phyloP scores from a whole-genome alignment of 2,888 invertebrate genomes.

The Diarsia mendica region DNA sequence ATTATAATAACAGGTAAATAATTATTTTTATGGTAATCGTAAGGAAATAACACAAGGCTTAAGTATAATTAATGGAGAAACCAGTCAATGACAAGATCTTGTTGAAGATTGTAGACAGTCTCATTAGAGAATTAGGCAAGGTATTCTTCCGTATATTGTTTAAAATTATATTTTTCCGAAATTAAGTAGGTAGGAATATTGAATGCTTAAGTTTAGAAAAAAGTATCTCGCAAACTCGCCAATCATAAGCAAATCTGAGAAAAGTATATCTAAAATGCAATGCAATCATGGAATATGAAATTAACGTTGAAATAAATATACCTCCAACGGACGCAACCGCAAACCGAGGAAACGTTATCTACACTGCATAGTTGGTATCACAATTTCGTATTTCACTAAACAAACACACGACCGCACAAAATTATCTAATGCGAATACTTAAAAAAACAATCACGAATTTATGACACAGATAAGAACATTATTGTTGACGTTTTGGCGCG shows the following conservation, averaged over 20 bases:
- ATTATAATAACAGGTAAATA: conserved; percentile 2
- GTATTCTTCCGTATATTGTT: not conserved
- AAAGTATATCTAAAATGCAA: conserved; percentile 16
- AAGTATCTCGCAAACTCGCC: not conserved
- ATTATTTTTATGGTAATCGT: conserved; percentile 20
- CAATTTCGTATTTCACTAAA: conserved; percentile 78
- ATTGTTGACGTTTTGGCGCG: conserved; percentile 50
- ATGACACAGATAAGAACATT: conserved; percentile 50
- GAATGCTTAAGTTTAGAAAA: too few relatives aligned
- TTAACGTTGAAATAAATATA: conserved; percentile 72
- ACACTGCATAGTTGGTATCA: conserved; percentile 79
- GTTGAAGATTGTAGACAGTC: not conserved
- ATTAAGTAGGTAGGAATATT: not conserved
- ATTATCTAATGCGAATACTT: conserved; percentile 65
- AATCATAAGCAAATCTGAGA: not conserved
- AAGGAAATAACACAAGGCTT: conserved; percentile 4
- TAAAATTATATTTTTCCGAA: not conserved
- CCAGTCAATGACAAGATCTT: not conserved
- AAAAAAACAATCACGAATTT: conserved; percentile 46
- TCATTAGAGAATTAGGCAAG: not conserved
- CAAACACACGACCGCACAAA: conserved; percentile 79
- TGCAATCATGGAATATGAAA: conserved; percentile 24
- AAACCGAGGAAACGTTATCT: conserved; percentile 83
- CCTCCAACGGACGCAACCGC: conserved; percentile 78
- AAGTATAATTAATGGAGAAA: not conserved